These are phyloP conservation scores for Mormyrus hasselquistii DNA, from an alignment of 2,797 vertebrate genomes.

Conservation along the genomic window DNA sequence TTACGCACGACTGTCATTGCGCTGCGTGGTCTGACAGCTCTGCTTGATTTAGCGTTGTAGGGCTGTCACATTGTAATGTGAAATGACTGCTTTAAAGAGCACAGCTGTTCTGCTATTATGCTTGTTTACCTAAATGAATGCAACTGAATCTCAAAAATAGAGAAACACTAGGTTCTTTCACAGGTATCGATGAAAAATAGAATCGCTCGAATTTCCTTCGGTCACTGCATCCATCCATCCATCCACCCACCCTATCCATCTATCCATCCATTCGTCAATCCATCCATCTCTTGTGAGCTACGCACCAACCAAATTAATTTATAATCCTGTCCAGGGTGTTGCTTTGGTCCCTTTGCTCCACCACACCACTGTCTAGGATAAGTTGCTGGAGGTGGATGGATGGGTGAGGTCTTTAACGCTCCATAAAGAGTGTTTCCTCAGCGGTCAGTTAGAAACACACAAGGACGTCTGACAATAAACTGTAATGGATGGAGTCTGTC, in stretches of 20 bases:
- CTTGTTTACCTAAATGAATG: not conserved
- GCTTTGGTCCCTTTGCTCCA: not conserved
- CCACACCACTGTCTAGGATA: not conserved
- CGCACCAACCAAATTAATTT: not conserved
- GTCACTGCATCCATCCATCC: not conserved
- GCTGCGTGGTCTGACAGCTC: not conserved
- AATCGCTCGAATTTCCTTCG: not conserved
- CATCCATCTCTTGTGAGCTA: not conserved
- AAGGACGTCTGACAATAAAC: not conserved
- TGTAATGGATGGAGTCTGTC: not conserved
- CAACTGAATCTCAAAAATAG: not conserved
- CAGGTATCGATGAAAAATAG: not conserved
- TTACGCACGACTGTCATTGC: not conserved
- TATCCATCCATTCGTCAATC: not conserved
- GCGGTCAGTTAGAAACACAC: not conserved
- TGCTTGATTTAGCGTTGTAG: not conserved
- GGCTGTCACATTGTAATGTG: not conserved
- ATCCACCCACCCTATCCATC: not conserved
- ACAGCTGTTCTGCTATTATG: not conserved
- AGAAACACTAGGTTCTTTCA: not conserved
- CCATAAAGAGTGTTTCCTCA: not conserved
- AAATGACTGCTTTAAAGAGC: conserved; percentile 11
- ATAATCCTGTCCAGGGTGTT: not conserved
- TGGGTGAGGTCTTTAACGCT: not conserved
- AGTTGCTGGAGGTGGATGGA: not conserved